These are phyloP conservation scores for Oryzias celebensis DNA, from an alignment of 2,113 vertebrate genomes.

Conservation along the genomic window DNA sequence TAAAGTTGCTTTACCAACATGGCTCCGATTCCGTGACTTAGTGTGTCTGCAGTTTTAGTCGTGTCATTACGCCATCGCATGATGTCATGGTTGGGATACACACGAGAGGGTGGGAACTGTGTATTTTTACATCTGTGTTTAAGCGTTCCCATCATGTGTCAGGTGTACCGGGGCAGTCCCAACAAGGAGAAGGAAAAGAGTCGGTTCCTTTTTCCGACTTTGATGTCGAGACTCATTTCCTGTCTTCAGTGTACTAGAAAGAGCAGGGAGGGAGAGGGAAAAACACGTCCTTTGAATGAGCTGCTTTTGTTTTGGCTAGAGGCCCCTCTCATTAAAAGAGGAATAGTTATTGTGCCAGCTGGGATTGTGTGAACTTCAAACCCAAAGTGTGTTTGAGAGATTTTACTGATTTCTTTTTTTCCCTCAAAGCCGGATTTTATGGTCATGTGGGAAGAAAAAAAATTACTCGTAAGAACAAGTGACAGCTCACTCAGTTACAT, in stretches of 20 bases:
- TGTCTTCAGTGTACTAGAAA: slow-evolving; percentile 56
- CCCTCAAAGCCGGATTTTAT: slow-evolving; percentile 33
- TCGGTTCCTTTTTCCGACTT: slow-evolving; percentile 61
- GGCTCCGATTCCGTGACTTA: slow-evolving; percentile 14
- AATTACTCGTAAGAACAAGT: slow-evolving; percentile 40
- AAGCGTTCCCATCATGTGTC: slow-evolving; percentile 30
- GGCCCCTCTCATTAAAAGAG: slow-evolving; percentile 54
- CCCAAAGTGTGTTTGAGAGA: slow-evolving; percentile 34
- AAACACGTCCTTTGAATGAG: slow-evolving; percentile 39
- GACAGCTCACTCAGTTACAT: slow-evolving; percentile 21
- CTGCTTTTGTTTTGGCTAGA: slow-evolving; percentile 65
- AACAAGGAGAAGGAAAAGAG: slow-evolving; percentile 42
- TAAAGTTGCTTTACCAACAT: slow-evolving; percentile 23
- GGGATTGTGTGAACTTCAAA: slow-evolving; percentile 47
- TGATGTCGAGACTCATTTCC: slow-evolving; percentile 72
- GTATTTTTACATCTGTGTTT: slow-evolving; percentile 5
- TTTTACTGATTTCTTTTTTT: slow-evolving; percentile 16
- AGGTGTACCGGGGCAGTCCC: slow-evolving; percentile 49
- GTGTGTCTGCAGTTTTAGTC: slow-evolving; percentile 19
- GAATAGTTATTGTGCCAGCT: slow-evolving; percentile 40
- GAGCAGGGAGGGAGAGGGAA: slow-evolving; percentile 27
- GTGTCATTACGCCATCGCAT: slow-evolving; percentile 36
- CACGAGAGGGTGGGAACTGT: slow-evolving; percentile 17
- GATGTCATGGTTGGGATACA: slow-evolving; percentile 36
- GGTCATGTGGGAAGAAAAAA: slow-evolving; percentile 51